These are phyloP conservation scores for Odontomyia ornata DNA, from an alignment of 2,888 invertebrate genomes.

Conservation along the genomic window DNA sequence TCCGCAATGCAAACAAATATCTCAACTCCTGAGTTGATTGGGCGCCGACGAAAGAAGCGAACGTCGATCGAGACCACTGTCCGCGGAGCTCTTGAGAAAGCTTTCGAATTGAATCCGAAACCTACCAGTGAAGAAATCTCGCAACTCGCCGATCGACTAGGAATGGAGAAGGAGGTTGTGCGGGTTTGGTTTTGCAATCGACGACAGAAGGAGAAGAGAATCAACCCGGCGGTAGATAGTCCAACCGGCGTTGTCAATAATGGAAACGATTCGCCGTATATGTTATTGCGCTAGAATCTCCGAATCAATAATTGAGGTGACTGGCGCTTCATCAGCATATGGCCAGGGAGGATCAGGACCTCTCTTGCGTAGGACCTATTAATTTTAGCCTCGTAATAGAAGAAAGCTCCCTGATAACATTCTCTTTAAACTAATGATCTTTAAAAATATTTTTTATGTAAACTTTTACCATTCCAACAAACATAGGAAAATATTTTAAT, in stretches of 20 bases:
- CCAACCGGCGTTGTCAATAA: constrained; percentile 70
- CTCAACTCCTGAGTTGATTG: constrained; percentile 88
- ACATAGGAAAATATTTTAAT: constrained; percentile 30
- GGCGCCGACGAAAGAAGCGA: constrained; percentile 93
- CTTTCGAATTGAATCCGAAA: constrained; percentile 93
- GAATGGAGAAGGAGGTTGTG: constrained; percentile 98
- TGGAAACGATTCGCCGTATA: constrained; percentile 61
- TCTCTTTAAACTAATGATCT: background rate
- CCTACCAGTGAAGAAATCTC: constrained; percentile 97
- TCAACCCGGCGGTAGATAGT: constrained; percentile 84
- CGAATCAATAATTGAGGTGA: background rate
- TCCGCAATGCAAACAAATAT: constrained; percentile 73
- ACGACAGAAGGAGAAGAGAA: constrained; percentile 95
- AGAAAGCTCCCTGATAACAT: background rate
- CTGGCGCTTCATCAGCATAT: background rate
- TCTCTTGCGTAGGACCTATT: no score
- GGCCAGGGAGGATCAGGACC: no score
- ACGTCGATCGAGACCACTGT: constrained; percentile 96
- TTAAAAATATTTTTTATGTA: constrained; percentile 11
- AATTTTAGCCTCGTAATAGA: background rate
- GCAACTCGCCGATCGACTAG: constrained; percentile 88
- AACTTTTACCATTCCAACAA: constrained; percentile 37
- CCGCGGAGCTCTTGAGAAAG: constrained; percentile 93
- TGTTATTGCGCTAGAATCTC: constrained; percentile 57
- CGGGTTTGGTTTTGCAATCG: constrained; percentile 95